Evolutionary conservation across 2,113 vertebrate species (phyloP), one percentile per base, ranked within the genome.

Genomic region (Eleginops maclovinus): DNA sequence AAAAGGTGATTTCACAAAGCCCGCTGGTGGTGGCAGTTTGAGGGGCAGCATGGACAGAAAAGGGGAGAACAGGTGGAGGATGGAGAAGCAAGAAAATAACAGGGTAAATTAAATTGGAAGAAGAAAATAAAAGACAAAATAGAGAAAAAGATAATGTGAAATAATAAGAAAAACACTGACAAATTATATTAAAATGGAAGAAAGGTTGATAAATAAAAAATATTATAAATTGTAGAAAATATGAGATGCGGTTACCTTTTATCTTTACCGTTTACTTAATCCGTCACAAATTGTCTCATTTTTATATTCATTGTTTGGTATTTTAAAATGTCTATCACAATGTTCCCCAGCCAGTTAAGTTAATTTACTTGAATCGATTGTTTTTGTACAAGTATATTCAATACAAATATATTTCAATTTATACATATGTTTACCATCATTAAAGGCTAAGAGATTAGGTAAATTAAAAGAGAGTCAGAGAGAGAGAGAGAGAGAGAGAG

Each of bases 1-100:
- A 90, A 98, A 95, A 88, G 98, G 97, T 63, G 97, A 99, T 94
- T 97, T 97, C 94, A 98, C 95, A 95, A 99, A 99, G 94, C 97
- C 97, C 83, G 97, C 97, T 97, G 95, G 93, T 93, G 94, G 94
- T 41, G 78, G 93, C 41, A 50, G 54, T 75, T 82, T 77, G 47
- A 8, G 80, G 59, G 82, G 73, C 60, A 80, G 77, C 79, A 43
- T 40, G 44, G 70, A 63, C 67, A 77, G 31, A 60, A 72, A 26
- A 62, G 59, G 62, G 61, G 40, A 73, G 76, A 84, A 70, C 17
- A 78, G 58, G 56, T 67, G 70, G 2, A 64, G 73, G 59, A 72
- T 51, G 50, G 51, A 72, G 54, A 74, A n/a, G 51, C 17, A 69
- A 84, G 50, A 82, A 72, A 77, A 82, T 28, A 54, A 53, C 10